phyloP scores from a whole-genome alignment of 2,797 vertebrate species.

The Ibycter americanus region DNA sequence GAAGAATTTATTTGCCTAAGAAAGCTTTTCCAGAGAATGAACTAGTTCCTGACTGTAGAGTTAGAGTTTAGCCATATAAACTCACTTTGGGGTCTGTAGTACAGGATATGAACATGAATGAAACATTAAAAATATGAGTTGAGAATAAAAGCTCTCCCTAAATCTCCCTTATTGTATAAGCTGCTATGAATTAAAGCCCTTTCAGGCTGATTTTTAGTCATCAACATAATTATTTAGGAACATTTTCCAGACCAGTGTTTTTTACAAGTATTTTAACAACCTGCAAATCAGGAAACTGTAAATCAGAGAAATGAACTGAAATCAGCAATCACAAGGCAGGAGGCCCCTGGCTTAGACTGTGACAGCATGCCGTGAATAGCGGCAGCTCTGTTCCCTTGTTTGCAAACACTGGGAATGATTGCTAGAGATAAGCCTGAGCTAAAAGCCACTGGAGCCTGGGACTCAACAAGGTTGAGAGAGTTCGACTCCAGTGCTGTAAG shows the following conservation, averaged over 20 bases:
- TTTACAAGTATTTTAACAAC: slow-evolving; percentile 75
- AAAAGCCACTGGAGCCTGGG: neutral
- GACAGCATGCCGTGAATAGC: neutral
- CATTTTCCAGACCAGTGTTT: slow-evolving; percentile 69
- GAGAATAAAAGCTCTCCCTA: slow-evolving; percentile 57
- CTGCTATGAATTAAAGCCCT: slow-evolving; percentile 67
- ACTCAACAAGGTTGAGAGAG: fast-evolving
- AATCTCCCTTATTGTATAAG: slow-evolving; percentile 65
- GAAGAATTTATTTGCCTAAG: slow-evolving; percentile 46
- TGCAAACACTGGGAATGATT: neutral
- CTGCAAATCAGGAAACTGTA: slow-evolving; percentile 72
- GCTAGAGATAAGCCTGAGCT: neutral
- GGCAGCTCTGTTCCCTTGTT: neutral
- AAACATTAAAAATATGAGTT: slow-evolving; percentile 56
- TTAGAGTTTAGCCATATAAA: slow-evolving; percentile 53
- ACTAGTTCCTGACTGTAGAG: slow-evolving; percentile 22
- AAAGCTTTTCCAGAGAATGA: slow-evolving; percentile 46
- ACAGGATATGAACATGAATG: slow-evolving; percentile 68
- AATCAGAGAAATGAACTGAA: slow-evolving; percentile 70
- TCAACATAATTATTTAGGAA: slow-evolving; percentile 68
- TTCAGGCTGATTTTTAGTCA: slow-evolving; percentile 66
- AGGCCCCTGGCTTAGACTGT: slow-evolving; percentile 7
- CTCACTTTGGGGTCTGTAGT: slow-evolving; percentile 47
- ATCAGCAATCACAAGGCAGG: slow-evolving; percentile 64
- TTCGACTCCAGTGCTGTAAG: neutral